A percentile compares a stretch with the other conserved stretches of the same genome.
phyloP scores from a whole-genome alignment of 2,888 invertebrate species.

The Hofmannophila pseudospretella region DNA sequence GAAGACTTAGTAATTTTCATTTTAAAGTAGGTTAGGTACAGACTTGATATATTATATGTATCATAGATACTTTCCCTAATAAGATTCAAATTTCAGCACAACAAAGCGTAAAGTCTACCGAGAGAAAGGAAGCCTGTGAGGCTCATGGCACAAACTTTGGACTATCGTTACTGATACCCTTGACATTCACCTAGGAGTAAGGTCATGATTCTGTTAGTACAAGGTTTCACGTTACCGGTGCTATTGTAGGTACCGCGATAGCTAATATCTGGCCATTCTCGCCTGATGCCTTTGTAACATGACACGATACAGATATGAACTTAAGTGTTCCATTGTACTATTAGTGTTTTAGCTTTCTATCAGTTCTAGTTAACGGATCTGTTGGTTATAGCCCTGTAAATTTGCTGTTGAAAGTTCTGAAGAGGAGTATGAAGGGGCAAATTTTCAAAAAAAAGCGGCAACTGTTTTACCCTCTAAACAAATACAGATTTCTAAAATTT shows the following conservation, averaged over 20 bases:
- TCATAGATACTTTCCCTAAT: no score
- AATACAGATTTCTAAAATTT: no score
- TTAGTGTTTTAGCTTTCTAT: constrained; percentile 5
- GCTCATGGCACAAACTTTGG: constrained; percentile 8
- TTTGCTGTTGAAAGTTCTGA: no score
- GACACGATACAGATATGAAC: constrained; percentile 4
- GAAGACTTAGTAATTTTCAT: no score
- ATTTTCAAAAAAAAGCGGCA: no score
- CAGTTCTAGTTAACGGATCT: neutral
- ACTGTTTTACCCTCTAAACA: no score
- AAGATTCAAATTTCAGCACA: no score
- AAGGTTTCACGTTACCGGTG: constrained; percentile 12
- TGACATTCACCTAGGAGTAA: constrained; percentile 15
- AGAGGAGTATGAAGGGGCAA: no score
- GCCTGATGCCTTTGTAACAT: constrained; percentile 13
- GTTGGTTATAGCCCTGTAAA: no score
- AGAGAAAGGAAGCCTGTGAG: constrained; percentile 1
- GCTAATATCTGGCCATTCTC: constrained; percentile 10
- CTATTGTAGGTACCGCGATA: constrained; percentile 9
- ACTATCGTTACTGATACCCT: constrained; percentile 11
- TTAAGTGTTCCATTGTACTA: constrained; percentile 10
- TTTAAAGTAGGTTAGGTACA: no score
- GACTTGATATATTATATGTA: no score
- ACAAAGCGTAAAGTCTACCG: no score
- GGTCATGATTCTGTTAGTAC: constrained; percentile 6